Evolutionary conservation across 2,797 vertebrate genomes (phyloP), one percentile per base, ranked within the genome.

Genomic region (Falco novaeseelandiae): DNA sequence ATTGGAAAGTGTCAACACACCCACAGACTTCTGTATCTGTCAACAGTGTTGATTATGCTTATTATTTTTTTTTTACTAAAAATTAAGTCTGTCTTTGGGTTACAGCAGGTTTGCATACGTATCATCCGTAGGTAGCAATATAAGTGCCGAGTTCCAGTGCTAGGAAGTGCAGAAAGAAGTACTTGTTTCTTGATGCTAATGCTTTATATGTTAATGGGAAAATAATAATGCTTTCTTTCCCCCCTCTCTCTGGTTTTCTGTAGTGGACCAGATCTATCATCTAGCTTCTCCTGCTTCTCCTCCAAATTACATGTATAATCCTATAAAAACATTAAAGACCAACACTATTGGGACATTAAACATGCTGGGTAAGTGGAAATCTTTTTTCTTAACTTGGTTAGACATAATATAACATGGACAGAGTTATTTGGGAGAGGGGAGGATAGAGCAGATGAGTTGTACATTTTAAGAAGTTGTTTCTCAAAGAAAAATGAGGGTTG

Each of bases 301-400:
- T 92, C 99, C 99, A 25, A 99, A 99, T 98, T 99, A 99, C 97
- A 99, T 99, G 99, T 99, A 99, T 97, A 99, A 99, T 96, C 99
- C 99, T 83, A 99, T 99, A 98, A 99, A 99, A 98, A 99, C 99
- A 1, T 97, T 99, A 51, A 99, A 99, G 98, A 99, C 99, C 48
- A 99, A 99, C 96, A 99, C 99, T 19, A 99, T 99, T 23, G 99
- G 99, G 72, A 99, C 99, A 8, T 97, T 99, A 14, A 99, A 99
- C 97, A 99, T 99, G 99, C 98, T 99, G 36, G 99, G 99, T 99
- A 93, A 99, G 99, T 98, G 54, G 8, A 73, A 82, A 13, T 49
- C 22, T 38, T 44, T 71, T 67, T 92, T n/a, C 42, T 80, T 86
- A 14, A 51, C 8, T 42, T 71, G 19, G 2, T 85, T 67, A 77